These are phyloP conservation scores for Sebastes matsubarae DNA, from an alignment of 2,797 vertebrate species.

Conservation along the genomic window DNA sequence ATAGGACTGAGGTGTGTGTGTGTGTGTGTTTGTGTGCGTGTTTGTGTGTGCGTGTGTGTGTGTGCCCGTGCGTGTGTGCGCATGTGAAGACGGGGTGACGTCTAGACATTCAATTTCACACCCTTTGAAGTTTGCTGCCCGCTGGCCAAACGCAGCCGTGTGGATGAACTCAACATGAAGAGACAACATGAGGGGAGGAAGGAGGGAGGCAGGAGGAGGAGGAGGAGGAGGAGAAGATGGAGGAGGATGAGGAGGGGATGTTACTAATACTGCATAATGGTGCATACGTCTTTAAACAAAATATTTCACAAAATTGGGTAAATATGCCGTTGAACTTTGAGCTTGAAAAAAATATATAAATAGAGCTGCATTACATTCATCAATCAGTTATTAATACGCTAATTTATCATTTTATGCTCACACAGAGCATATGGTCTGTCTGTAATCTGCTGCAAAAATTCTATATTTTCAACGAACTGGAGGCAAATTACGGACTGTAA, in stretches of 20 bases:
- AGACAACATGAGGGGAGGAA: conserved; percentile 10
- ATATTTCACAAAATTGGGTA: too few species aligned
- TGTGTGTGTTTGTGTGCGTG: conserved; percentile 3
- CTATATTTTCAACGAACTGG: too few species aligned
- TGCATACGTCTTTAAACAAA: rapidly evolving
- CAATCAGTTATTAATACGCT: too few species aligned
- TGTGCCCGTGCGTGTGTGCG: neutral
- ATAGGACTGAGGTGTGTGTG: neutral
- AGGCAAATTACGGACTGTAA: too few species aligned
- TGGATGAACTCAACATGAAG: conserved; percentile 35
- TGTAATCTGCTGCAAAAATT: too few species aligned
- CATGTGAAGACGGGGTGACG: conserved; percentile 18
- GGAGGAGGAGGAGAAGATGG: neutral
- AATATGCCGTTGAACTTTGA: too few species aligned
- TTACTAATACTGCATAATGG: too few species aligned
- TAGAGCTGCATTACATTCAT: too few species aligned
- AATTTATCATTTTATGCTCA: too few species aligned
- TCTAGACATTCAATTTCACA: conserved; percentile 74
- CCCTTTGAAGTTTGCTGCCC: conserved; percentile 63
- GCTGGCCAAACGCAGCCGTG: conserved; percentile 47
- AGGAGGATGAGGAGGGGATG: neutral
- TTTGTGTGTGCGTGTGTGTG: conserved; percentile 1
- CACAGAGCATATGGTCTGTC: too few species aligned
- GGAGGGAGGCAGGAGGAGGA: neutral
- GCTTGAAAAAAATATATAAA: too few species aligned